A percentile compares a stretch with the other conserved stretches of the same genome.
phyloP scores from a whole-genome alignment of 2,113 vertebrate species.

The Petrocephalus microphthalmus region DNA sequence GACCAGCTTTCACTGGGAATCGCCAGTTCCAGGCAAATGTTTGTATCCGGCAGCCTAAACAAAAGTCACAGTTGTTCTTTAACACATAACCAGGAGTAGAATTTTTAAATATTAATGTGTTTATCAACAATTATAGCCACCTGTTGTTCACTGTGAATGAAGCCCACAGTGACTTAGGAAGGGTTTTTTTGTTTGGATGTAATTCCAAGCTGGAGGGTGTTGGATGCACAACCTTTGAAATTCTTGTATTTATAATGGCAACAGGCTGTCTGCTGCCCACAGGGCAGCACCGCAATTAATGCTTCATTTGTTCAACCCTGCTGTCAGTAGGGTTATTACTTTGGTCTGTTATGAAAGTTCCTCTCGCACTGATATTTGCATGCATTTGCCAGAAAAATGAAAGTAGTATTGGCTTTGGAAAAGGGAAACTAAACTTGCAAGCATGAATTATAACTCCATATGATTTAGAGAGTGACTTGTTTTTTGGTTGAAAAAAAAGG shows the following conservation, averaged over 20 bases:
- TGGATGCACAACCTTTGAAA: not conserved
- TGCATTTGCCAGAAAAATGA: not conserved
- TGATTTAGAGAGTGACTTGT: not conserved
- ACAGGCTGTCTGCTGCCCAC: not conserved
- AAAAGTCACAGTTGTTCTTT: not conserved
- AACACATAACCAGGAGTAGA: not conserved
- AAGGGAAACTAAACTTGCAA: not conserved
- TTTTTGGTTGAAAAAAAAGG: not conserved
- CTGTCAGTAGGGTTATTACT: conserved; percentile 5
- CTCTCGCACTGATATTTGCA: not conserved
- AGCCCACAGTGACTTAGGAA: not conserved
- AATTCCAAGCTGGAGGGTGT: not conserved
- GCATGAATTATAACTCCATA: not conserved
- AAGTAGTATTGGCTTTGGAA: not conserved
- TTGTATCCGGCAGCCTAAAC: not conserved
- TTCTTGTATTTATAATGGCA: not conserved
- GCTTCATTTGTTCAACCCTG: not conserved
- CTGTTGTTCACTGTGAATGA: not conserved
- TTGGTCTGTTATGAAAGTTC: not conserved
- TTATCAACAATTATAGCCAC: not conserved
- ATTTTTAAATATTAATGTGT: not conserved
- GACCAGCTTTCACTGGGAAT: not conserved
- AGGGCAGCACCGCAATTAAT: not conserved
- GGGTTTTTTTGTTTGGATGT: not conserved
- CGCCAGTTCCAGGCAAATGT: not conserved